phyloP scores from a whole-genome alignment of 2,797 vertebrate species.

The Danio choprae region DNA sequence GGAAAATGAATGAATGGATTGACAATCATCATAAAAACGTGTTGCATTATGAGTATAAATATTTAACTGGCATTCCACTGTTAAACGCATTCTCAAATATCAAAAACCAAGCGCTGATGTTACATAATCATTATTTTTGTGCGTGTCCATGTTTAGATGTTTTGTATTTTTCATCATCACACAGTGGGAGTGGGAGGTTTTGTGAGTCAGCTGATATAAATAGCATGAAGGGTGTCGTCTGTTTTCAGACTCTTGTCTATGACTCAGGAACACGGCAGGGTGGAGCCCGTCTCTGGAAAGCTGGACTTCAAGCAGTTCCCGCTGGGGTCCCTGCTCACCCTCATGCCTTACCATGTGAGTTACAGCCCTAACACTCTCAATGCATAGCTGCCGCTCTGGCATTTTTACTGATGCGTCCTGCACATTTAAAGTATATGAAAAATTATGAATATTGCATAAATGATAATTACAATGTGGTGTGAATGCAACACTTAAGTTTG shows the following conservation, averaged over 20 bases:
- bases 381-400: no score
- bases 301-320: slow-evolving; percentile 82
- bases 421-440: no score
- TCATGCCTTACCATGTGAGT: slow-evolving; percentile 86
- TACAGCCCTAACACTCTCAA: no score
- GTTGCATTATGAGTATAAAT: background rate
- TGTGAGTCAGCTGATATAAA: slow-evolving; percentile 36
- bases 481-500: no score
- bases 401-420: no score
- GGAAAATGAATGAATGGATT: background rate
- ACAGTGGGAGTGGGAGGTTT: background rate
- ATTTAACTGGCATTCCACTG: no score
- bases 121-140: background rate
- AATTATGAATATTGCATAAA: no score
- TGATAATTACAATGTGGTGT: no score
- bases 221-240: slow-evolving; percentile 32
- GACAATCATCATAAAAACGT: background rate
- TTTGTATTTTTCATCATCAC: background rate
- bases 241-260: slow-evolving; percentile 79
- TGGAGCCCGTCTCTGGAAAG: slow-evolving; percentile 76
- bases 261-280: slow-evolving; percentile 86
- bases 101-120: background rate
- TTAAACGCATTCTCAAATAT: background rate
- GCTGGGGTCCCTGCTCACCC: slow-evolving; percentile 75
- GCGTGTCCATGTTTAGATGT: background rate